Conservation (phyloP, 2,797 vertebrate genomes). For the Fistularia tabacaria region DNA sequence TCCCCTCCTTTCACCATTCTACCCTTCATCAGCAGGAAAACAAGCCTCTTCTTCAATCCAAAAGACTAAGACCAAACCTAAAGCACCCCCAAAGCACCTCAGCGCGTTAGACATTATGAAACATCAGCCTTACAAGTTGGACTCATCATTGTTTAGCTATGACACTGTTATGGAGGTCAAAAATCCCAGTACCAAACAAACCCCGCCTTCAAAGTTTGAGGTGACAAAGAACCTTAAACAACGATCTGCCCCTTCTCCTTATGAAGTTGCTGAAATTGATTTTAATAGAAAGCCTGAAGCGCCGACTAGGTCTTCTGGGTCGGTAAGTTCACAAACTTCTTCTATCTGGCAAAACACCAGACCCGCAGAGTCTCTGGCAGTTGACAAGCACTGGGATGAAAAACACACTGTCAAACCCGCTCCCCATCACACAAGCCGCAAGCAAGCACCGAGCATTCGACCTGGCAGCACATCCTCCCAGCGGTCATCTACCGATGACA, state of each 20-base stretch:
- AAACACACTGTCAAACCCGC: slow-evolving; percentile 62
- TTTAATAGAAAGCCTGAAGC: slow-evolving; percentile 47
- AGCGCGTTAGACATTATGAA: slow-evolving; percentile 94
- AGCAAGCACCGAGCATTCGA: slow-evolving; percentile 45
- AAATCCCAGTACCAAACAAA: slow-evolving; percentile 62
- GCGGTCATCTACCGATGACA: slow-evolving; percentile 49
- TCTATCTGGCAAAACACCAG: slow-evolving; percentile 43
- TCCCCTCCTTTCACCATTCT: slow-evolving; percentile 87
- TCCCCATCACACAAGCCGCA: slow-evolving; percentile 43
- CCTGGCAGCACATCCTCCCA: slow-evolving; percentile 47
- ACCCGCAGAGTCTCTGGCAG: slow-evolving; percentile 71
- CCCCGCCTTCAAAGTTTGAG: slow-evolving; percentile 55
- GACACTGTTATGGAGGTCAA: slow-evolving; percentile 75
- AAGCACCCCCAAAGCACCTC: slow-evolving; percentile 81
- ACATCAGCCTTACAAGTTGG: slow-evolving; percentile 92
- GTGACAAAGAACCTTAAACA: slow-evolving; percentile 45
- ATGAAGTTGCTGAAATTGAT: slow-evolving; percentile 35
- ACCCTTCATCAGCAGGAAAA: slow-evolving; percentile 83
- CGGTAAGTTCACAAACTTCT: slow-evolving; percentile 68
- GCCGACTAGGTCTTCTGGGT: slow-evolving; percentile 67
- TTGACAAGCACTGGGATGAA: slow-evolving; percentile 60
- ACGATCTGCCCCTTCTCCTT: slow-evolving; percentile 38
- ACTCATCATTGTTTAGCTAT: slow-evolving; percentile 90
- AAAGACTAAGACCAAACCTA: slow-evolving; percentile 75
- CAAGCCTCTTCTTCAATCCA: slow-evolving; percentile 71